Percentiles rank a stretch among this genome's conserved stretches.
Evolutionary conservation across 2,113 vertebrate species (phyloP).

Genomic region (Danionella cerebrum): DNA sequence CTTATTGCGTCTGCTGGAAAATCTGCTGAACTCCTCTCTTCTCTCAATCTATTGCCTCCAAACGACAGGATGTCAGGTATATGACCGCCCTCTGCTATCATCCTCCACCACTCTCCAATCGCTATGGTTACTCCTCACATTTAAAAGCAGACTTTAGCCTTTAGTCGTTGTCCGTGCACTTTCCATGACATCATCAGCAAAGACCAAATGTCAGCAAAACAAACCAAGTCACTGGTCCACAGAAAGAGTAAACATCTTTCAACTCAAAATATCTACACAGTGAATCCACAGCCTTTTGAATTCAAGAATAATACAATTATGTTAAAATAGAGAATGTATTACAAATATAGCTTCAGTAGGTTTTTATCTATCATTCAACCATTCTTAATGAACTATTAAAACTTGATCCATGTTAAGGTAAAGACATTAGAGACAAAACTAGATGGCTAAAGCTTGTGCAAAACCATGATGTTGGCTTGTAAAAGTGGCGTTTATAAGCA

Average conservation of each 20-base stretch:
- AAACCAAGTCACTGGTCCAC: conserved; percentile 2
- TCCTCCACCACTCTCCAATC: conserved; percentile 7
- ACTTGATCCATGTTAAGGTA: no score
- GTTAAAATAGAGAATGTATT: no score
- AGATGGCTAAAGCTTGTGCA: no score
- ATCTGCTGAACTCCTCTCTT: background rate
- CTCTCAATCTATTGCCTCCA: background rate
- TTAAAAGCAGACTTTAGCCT: conserved; percentile 30
- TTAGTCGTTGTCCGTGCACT: background rate
- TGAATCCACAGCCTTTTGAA: background rate
- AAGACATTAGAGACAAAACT: no score
- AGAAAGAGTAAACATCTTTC: background rate
- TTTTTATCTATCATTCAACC: no score
- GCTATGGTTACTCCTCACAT: conserved; percentile 37
- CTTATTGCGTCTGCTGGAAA: no score
- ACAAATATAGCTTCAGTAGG: no score
- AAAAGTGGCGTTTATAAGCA: no score
- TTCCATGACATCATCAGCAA: conserved; percentile 21
- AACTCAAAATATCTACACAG: background rate
- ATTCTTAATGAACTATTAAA: no score
- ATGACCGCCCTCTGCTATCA: background rate
- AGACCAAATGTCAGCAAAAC: background rate
- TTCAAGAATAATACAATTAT: background rate
- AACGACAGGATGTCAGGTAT: background rate
- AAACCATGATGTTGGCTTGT: no score